Percentiles rank a stretch among this genome's conserved stretches.
These are phyloP conservation scores for Rhynchophorus ferrugineus DNA, from an alignment of 1,140 invertebrate species.

Conservation along the genomic window DNA sequence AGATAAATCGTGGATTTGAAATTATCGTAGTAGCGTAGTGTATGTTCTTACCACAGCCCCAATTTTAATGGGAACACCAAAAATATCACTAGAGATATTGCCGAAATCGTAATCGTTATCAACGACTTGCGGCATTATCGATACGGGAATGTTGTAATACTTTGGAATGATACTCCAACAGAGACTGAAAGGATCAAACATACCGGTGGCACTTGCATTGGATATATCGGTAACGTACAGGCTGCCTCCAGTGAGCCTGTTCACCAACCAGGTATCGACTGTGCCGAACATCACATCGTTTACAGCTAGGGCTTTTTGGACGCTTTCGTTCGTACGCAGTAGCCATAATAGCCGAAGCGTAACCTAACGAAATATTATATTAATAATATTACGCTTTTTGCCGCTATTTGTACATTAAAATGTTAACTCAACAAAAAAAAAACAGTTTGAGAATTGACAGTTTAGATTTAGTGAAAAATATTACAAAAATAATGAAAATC, in stretches of 20 bases:
- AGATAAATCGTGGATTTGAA: no score
- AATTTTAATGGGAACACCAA: constrained; percentile 73
- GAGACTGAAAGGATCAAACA: constrained; percentile 88
- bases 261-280: constrained; percentile 87
- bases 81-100: constrained; percentile 51
- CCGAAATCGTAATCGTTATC: constrained; percentile 73
- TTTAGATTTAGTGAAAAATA: no score
- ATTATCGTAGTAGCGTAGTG: no score
- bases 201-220: constrained; percentile 80
- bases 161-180: constrained; percentile 69
- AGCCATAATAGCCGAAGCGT: constrained; percentile 58
- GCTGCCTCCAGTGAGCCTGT: constrained; percentile 56
- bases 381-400: background rate
- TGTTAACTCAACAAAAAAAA: background rate
- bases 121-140: constrained; percentile 73
- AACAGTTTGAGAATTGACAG: background rate
- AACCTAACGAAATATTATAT: constrained; percentile 9
- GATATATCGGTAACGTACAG: constrained; percentile 80
- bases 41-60: constrained; percentile 57
- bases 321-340: constrained; percentile 59
- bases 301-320: constrained; percentile 52
- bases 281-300: constrained; percentile 78
- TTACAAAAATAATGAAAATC: no score
- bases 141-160: constrained; percentile 61
- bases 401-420: no score